A percentile compares a stretch with the other conserved stretches of the same genome.
Conservation (phyloP, 2,113 vertebrate species). For the Myodes glareolus region DNA sequence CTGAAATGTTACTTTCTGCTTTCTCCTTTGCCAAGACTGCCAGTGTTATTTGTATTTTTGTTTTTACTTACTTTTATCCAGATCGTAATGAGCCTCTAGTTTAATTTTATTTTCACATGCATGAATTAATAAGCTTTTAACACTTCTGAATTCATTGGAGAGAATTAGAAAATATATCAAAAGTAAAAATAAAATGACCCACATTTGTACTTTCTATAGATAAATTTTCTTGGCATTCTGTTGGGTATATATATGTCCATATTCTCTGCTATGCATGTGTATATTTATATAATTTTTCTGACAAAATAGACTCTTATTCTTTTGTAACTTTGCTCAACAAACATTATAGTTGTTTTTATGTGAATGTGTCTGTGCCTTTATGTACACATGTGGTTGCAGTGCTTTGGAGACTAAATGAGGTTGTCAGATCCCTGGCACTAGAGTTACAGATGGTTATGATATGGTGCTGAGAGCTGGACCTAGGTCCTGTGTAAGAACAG, state of each 20-base stretch:
- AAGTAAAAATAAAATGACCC: slow-evolving; percentile 3
- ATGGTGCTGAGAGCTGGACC: background rate
- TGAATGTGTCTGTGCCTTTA: background rate
- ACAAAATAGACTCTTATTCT: background rate
- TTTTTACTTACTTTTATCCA: slow-evolving; percentile 48
- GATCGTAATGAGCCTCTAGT: background rate
- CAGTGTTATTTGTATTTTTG: slow-evolving; percentile 21
- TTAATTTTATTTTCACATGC: slow-evolving; percentile 8
- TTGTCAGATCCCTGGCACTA: background rate
- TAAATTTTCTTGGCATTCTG: background rate
- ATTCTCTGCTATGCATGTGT: background rate
- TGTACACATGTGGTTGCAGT: background rate
- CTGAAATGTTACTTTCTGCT: background rate
- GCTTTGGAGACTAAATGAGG: background rate
- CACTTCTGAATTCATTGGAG: background rate
- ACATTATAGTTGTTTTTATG: background rate
- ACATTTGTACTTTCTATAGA: background rate
- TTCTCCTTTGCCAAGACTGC: background rate
- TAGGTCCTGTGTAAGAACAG: background rate
- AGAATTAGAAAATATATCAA: slow-evolving; percentile 47
- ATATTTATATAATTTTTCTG: background rate
- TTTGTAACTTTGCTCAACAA: slow-evolving; percentile 26
- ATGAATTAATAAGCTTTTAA: slow-evolving; percentile 23
- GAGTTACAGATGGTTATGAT: background rate
- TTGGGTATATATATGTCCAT: background rate